Conservation (phyloP, 1,140 invertebrate genomes). For the Nymphalis io region DNA sequence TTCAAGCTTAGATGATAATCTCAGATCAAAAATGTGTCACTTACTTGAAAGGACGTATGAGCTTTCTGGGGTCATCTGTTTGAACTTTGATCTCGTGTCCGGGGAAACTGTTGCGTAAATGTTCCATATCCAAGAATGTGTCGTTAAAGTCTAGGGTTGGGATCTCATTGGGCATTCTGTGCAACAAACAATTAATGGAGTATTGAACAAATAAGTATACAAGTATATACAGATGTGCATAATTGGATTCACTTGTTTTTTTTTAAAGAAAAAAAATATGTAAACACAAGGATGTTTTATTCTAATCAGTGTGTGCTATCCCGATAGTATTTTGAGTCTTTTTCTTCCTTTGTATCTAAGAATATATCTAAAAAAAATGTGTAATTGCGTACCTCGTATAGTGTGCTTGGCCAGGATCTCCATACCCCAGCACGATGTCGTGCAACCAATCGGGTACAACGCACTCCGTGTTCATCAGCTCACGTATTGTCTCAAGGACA, state of each 20-base stretch:
- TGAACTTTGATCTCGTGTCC: constrained; percentile 87
- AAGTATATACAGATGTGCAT: too few relatives aligned
- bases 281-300: too few relatives aligned
- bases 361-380: neutral
- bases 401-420: constrained; percentile 97
- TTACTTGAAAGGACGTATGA: constrained; percentile 91
- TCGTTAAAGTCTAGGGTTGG: constrained; percentile 97
- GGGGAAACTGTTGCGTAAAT: constrained; percentile 94
- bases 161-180: constrained; percentile 79
- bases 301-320: too few relatives aligned
- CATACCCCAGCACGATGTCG: constrained; percentile 98
- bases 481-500: constrained; percentile 98
- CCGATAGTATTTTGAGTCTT: too few relatives aligned
- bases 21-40: constrained; percentile 20
- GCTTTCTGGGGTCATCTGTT: constrained; percentile 84
- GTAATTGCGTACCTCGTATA: constrained; percentile 90
- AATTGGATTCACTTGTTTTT: too few relatives aligned
- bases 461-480: constrained; percentile 99
- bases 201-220: too few relatives aligned
- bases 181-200: neutral
- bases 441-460: constrained; percentile 99
- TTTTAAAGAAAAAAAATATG: too few relatives aligned
- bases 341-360: too few relatives aligned
- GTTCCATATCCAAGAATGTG: constrained; percentile 96
- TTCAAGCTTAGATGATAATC: too few relatives aligned